These are phyloP conservation scores for Semicossyphus pulcher DNA, from an alignment of 2,113 vertebrate species.

Conservation along the genomic window DNA sequence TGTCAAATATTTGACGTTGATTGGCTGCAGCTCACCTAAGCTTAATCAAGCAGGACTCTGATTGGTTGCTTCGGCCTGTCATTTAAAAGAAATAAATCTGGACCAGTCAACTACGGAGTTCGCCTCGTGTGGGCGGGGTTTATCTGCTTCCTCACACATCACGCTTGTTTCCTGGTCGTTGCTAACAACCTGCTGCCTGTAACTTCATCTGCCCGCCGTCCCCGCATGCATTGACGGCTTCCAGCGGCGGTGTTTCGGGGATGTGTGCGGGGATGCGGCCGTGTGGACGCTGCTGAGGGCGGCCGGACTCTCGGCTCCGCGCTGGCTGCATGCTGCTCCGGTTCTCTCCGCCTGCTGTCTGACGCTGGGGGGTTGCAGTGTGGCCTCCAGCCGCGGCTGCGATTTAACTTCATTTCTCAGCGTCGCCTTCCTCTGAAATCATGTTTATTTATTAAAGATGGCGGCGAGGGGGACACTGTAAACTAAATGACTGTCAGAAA, in stretches of 20 bases:
- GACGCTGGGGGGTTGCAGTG: conserved; percentile 71
- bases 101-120: conserved; percentile 50
- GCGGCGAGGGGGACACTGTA: conserved; percentile 91
- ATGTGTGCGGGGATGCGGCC: conserved; percentile 51
- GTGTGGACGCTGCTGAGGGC: conserved; percentile 44
- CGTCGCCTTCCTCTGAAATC: conserved; percentile 67
- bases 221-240: conserved; percentile 26
- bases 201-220: conserved; percentile 60
- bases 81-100: neutral
- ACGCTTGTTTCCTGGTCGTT: conserved; percentile 61
- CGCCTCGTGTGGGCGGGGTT: conserved; percentile 55
- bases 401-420: conserved; percentile 54
- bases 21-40: conserved; percentile 45
- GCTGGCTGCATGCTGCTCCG: conserved; percentile 61
- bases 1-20: neutral
- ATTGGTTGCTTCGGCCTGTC: neutral
- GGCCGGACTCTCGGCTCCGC: conserved; percentile 6
- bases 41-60: neutral
- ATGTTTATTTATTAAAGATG: conserved; percentile 93
- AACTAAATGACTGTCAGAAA: conserved; percentile 99
- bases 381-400: conserved; percentile 79
- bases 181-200: conserved; percentile 78
- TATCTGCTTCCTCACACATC: conserved; percentile 12
- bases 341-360: conserved; percentile 52
- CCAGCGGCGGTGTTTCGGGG: neutral